A percentile compares a stretch with the other conserved stretches of the same genome.
Conservation (phyloP, 2,113 vertebrate species). For the Calidris pugnax region DNA sequence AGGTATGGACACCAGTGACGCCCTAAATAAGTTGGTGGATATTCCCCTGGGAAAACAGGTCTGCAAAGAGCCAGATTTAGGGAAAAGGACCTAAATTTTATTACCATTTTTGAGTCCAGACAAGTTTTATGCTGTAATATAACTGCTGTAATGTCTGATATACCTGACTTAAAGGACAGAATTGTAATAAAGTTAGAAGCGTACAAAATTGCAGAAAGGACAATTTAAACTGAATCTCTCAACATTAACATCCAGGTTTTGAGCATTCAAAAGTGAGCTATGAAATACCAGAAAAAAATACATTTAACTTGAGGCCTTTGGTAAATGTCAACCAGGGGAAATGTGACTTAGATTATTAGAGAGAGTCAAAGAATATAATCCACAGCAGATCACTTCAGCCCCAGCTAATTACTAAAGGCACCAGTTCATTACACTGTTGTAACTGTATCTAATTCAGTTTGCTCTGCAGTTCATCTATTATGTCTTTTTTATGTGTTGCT, state of each 20-base stretch:
- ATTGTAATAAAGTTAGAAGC: slow-evolving; percentile 39
- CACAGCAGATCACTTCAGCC: slow-evolving; percentile 49
- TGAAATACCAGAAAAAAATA: slow-evolving; percentile 48
- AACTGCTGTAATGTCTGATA: slow-evolving; percentile 24
- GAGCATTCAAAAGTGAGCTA: slow-evolving; percentile 44
- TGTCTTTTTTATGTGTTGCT: slow-evolving; percentile 2
- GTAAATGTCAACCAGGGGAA: slow-evolving; percentile 64
- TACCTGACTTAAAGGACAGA: slow-evolving; percentile 50
- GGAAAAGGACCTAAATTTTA: slow-evolving; percentile 5
- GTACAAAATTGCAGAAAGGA: slow-evolving; percentile 28
- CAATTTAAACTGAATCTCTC: slow-evolving; percentile 35
- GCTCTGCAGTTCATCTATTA: slow-evolving; percentile 53
- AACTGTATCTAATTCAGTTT: slow-evolving; percentile 61
- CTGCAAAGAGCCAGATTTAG: not conserved
- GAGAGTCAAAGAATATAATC: slow-evolving; percentile 62
- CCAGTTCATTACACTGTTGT: slow-evolving; percentile 58
- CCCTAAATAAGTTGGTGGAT: not conserved
- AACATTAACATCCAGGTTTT: slow-evolving; percentile 30
- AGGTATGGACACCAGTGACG: not conserved
- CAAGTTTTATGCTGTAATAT: slow-evolving; percentile 33
- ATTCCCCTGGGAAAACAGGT: not conserved
- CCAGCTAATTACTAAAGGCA: slow-evolving; percentile 65
- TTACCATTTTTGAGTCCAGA: not conserved
- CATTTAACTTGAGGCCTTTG: slow-evolving; percentile 47
- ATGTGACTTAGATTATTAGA: slow-evolving; percentile 58